Percentiles rank a stretch among this genome's conserved stretches.
phyloP scores from a whole-genome alignment of 2,888 invertebrate species.

The Synergus gifuensis region DNA sequence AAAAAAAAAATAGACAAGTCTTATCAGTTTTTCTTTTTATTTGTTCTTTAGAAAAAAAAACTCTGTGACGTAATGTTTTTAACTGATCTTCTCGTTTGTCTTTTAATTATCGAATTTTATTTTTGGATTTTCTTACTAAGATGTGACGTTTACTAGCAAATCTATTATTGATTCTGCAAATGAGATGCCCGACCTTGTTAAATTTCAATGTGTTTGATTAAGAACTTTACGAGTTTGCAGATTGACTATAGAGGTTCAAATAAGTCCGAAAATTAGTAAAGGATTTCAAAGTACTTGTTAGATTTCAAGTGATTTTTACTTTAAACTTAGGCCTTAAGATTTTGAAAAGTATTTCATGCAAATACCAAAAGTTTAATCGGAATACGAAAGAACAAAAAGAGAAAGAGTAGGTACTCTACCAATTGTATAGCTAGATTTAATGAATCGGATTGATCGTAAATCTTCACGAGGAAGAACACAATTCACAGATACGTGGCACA shows the following conservation, averaged over 20 bases:
- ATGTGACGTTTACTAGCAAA: slow-evolving; percentile 23
- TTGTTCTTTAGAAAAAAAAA: neutral
- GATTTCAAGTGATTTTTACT: too few relatives aligned
- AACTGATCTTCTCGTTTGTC: neutral
- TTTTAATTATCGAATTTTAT: slow-evolving; percentile 6
- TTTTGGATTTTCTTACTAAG: neutral
- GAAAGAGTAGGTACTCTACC: neutral
- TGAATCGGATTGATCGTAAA: slow-evolving; percentile 31
- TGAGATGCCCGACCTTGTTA: slow-evolving; percentile 13
- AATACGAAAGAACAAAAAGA: neutral
- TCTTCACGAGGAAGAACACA: slow-evolving; percentile 30
- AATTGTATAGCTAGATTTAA: neutral
- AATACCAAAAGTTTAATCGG: neutral
- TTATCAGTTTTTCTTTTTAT: neutral
- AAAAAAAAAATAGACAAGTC: neutral
- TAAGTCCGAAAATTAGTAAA: neutral
- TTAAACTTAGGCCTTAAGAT: too few relatives aligned
- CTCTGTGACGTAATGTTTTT: slow-evolving; percentile 9
- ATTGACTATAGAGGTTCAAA: neutral
- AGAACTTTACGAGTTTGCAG: neutral
- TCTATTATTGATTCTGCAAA: slow-evolving; percentile 24
- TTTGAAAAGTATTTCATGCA: too few relatives aligned
- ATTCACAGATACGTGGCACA: slow-evolving; percentile 19
- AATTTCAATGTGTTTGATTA: neutral
- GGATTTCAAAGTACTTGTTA: too few relatives aligned